Conservation (phyloP, 2,797 vertebrate species). For the Lacerta bilineata region DNA sequence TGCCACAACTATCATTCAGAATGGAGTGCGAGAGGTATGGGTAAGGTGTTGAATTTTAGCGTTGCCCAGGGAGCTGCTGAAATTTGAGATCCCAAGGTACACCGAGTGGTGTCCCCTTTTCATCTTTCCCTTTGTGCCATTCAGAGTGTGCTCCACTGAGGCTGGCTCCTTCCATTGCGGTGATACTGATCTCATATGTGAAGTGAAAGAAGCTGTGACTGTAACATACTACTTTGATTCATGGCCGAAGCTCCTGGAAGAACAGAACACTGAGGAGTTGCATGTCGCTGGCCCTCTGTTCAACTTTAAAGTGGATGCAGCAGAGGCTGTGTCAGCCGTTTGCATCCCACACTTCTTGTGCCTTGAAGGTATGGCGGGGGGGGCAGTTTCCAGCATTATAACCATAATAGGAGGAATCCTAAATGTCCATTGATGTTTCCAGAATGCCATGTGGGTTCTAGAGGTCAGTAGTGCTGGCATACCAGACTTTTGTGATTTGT, state of each 20-base stretch:
- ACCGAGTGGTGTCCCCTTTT: too few relatives aligned
- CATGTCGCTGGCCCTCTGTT: background rate
- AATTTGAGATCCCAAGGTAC: too few relatives aligned
- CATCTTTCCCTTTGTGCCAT: background rate
- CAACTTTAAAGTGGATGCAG: background rate
- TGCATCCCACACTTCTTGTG: constrained; percentile 10
- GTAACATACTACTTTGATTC: background rate
- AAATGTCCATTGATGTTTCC: background rate
- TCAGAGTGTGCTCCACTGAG: background rate
- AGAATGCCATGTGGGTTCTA: too few relatives aligned
- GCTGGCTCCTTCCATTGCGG: background rate
- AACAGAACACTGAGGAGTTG: background rate
- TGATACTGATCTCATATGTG: background rate
- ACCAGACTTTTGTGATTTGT: too few relatives aligned
- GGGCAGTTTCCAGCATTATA: background rate
- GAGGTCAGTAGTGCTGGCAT: too few relatives aligned
- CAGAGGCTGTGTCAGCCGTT: background rate
- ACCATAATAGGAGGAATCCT: background rate
- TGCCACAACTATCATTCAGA: too few relatives aligned
- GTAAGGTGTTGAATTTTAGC: too few relatives aligned
- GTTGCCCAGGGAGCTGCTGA: too few relatives aligned
- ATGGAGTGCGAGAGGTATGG: too few relatives aligned
- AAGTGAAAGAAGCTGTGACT: background rate
- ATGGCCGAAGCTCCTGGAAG: background rate
- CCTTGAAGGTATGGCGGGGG: background rate